Evolutionary conservation across 1,140 invertebrate genomes (phyloP).

Genomic region (Lordiphosa stackelbergi): DNA sequence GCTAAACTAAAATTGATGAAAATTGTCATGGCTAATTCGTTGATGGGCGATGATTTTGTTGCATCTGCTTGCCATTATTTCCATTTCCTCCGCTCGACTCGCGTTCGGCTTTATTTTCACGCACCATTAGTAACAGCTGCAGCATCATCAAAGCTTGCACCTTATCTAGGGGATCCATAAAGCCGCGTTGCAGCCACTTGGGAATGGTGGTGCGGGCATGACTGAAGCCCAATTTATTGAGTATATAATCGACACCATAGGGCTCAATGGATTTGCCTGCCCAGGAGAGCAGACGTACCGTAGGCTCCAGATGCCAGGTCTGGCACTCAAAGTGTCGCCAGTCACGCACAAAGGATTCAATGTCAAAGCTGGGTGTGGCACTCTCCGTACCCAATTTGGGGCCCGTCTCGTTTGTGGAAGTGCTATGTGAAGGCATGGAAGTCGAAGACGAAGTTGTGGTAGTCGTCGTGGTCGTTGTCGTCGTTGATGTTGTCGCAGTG

Average conservation of each 20-base stretch:
- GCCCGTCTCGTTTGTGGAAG: conserved; percentile 19
- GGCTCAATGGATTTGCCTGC: conserved; percentile 97
- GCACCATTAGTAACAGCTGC: conserved; percentile 80
- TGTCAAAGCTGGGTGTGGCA: conserved; percentile 55
- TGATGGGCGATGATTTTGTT: conserved; percentile 52
- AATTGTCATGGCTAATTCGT: conserved; percentile 55
- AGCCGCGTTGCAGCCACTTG: conserved; percentile 98
- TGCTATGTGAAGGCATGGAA: conserved; percentile 5
- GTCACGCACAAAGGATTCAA: conserved; percentile 79
- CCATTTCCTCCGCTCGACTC: conserved; percentile 14
- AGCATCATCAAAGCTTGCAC: conserved; percentile 85
- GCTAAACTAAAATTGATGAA: conserved; percentile 45
- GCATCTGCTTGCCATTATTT: conserved; percentile 30
- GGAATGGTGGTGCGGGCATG: conserved; percentile 98
- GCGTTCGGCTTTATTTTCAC: conserved; percentile 68
- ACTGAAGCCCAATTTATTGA: conserved; percentile 96
- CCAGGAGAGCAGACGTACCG: conserved; percentile 95
- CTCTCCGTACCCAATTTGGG: conserved; percentile 14
- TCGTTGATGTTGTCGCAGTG: conserved; percentile 14
- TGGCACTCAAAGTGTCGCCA: conserved; percentile 95
- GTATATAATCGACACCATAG: conserved; percentile 97
- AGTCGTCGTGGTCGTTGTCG: conserved; percentile 14
- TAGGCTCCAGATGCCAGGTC: conserved; percentile 98
- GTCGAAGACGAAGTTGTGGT: conserved; percentile 18
- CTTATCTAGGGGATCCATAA: conserved; percentile 97